Base-by-base conservation (phyloP, 2,797 vertebrate genomes). In the Anabas testudineus region DNA sequence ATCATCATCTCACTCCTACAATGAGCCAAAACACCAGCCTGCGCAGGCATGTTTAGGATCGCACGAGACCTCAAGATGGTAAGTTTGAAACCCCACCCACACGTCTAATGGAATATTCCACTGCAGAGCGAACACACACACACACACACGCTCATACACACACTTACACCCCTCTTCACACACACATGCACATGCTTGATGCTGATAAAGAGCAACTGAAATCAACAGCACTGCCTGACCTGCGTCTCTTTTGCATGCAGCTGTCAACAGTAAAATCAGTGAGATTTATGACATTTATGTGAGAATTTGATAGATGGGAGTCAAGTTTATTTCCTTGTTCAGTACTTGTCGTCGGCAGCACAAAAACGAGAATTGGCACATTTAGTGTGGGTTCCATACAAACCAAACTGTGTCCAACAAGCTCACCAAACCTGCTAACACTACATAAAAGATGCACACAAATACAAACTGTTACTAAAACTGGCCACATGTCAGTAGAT, bases 21-120 rank as follows among this genome's bases (percentile, higher is more conserved):
- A 18, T 0, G 2, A 59, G 70, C 34, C 63, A 32, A 57, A 56
- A 49, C 19, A 7, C 46, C 15, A 28, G 49, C 51, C 65, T 80
- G 83, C 21, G 28, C 46, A 30, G 26, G 82, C 65, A 54, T 67
- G 81, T 54, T 74, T n/a, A 49, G 48, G 18, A 62, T 42, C 5
- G 5, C 16, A 34, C 9, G 2, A 80, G 41, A 74, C 56, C 26
- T 61, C 12, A 32, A 54, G 39, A 61, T 16, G 30, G 26, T 51
- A 41, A 10, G 19, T 55, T 74, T 59, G 21, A 51, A n/a, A 39
- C 66, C 6, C 51, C 34, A 1, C 76, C 71, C 76, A 51, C 65
- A 54, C 39, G 13, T 51, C 22, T 43, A 24, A 32, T 75, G 87
- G 75, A 84, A 90, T 85, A 89, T 91, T 88, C 83, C 85, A 87